Evolutionary conservation across 2,113 vertebrate species (phyloP).

Genomic region (Myodes glareolus): DNA sequence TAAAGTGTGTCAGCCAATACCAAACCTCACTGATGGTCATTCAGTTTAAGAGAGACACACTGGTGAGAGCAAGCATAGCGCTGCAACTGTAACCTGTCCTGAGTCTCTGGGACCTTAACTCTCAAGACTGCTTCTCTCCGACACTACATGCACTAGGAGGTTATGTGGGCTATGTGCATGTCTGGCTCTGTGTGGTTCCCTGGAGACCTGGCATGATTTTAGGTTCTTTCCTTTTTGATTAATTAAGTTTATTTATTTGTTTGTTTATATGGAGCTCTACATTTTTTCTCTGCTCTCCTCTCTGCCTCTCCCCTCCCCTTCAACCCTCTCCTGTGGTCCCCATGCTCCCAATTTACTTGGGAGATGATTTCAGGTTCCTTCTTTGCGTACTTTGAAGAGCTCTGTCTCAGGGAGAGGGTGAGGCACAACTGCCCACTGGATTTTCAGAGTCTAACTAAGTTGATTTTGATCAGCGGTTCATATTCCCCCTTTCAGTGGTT

Average conservation of each 20-base stretch:
- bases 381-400: not conserved
- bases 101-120: not conserved
- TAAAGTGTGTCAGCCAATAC: not conserved
- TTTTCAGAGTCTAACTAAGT: not conserved
- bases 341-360: too few species aligned
- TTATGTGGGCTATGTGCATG: fast-evolving
- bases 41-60: not conserved
- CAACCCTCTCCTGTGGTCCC: too few species aligned
- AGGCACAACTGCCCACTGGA: not conserved
- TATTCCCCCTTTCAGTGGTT: not conserved
- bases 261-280: too few species aligned
- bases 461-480: not conserved
- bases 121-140: not conserved
- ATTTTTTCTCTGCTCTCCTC: too few species aligned
- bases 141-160: not conserved
- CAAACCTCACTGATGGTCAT: not conserved
- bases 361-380: not conserved
- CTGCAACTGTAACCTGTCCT: not conserved
- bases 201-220: not conserved
- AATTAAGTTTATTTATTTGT: too few species aligned
- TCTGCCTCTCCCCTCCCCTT: too few species aligned
- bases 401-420: too few species aligned
- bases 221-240: not conserved
- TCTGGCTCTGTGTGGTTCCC: not conserved
- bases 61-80: not conserved